phyloP scores from a whole-genome alignment of 2,113 vertebrate species.

The Tragelaphus buxtoni region DNA sequence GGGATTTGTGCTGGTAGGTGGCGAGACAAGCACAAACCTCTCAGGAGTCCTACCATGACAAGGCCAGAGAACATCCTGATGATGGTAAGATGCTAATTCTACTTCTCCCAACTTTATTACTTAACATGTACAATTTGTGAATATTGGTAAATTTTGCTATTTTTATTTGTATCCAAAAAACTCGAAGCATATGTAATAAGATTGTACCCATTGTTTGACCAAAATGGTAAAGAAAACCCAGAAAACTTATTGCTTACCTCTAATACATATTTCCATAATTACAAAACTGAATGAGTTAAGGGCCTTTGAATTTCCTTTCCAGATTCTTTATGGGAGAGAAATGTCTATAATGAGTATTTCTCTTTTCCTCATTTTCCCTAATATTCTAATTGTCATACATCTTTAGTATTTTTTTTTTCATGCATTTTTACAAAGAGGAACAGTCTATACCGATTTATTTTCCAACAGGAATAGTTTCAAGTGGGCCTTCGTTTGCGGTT shows the following conservation, averaged over 20 bases:
- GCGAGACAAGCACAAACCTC: slow-evolving; percentile 89
- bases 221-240: neutral
- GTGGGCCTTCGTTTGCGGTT: neutral
- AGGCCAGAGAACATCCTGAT: slow-evolving; percentile 93
- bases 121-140: neutral
- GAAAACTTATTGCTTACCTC: neutral
- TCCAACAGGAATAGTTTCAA: neutral
- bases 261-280: neutral
- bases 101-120: neutral
- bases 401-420: neutral
- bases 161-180: neutral
- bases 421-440: neutral
- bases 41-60: slow-evolving; percentile 95
- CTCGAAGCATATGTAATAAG: neutral
- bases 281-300: neutral
- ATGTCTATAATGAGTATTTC: neutral
- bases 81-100: slow-evolving; percentile 86
- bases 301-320: slow-evolving; percentile 7
- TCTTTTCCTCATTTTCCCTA: neutral
- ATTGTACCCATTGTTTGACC: neutral
- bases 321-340: neutral
- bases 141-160: neutral
- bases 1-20: slow-evolving; percentile 81
- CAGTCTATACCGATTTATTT: neutral
- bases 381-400: neutral